Evolutionary conservation across 2,888 invertebrate genomes (phyloP), one percentile per base, ranked within the genome.

Genomic region (Noctua janthina): DNA sequence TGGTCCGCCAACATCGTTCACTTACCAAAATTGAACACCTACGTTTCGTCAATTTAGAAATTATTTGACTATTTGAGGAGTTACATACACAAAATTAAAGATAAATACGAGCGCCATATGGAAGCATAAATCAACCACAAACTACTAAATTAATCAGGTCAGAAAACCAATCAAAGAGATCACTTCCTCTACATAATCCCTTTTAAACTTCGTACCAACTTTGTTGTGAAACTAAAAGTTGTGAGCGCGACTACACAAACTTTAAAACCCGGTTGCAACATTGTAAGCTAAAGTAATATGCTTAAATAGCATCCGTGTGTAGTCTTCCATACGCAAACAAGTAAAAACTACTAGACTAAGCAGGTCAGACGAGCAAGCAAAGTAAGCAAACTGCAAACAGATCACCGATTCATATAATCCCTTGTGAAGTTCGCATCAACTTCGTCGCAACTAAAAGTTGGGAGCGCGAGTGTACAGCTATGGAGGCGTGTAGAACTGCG

Each of bases 371-470:
- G 17, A 76, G 62, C 66, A 71, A 81, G 49, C 62, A 66, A 71
- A 77, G n/a, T 79, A 72, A 54, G 49, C 43, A 68, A 75, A 72
- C 77, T 64, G 62, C 70, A 59, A 78, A 79, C 79, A 81, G 78
- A 83, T 86, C 74, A 72, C 76, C 29, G 81, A 88, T 81, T 83
- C 76, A 77, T 76, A 79, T 70, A 76, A 82, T 80, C 70, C 72
- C 72, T 72, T 74, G 68, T 59, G 29, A 83, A 83, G 62, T 85
- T 81, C 15, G 59, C 66, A 77, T 76, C 87, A 83, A 75, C 84
- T 85, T 77, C 62, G 70, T 70, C 79, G 83, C 84, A 87, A 87
- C 85, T 84, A 84, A 82, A 90, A 88, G 81, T 87, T 77, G 66
- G 68, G 66, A 82, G 64, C 68, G 54, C 49, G 64, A 78, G 75